phyloP scores from a whole-genome alignment of 2,797 vertebrate species.

The Neopelma chrysocephalum region DNA sequence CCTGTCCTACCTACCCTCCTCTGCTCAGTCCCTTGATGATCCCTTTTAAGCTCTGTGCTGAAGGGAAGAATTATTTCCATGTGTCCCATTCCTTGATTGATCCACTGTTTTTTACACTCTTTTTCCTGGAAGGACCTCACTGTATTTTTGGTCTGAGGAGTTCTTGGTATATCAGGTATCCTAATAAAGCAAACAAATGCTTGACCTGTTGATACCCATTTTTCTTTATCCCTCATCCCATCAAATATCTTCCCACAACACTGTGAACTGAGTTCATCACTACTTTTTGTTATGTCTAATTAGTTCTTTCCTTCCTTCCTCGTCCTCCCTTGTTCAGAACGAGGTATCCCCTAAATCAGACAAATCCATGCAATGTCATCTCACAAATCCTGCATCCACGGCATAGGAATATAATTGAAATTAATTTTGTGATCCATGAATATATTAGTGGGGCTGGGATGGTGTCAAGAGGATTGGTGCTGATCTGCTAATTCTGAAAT shows the following conservation, averaged over 20 bases:
- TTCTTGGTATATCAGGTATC: not conserved
- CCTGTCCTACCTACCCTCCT: not conserved
- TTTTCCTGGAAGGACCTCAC: not conserved
- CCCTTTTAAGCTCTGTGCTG: not conserved
- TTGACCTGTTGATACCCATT: not conserved
- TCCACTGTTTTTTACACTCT: not conserved
- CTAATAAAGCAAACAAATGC: not conserved
- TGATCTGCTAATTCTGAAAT: not conserved
- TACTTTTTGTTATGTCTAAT: not conserved
- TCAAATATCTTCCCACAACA: not conserved
- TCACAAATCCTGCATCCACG: not conserved
- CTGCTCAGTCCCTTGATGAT: not conserved
- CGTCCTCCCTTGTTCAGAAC: not conserved
- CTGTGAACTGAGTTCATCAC: fast-evolving
- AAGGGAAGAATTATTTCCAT: not conserved
- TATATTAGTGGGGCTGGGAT: not conserved
- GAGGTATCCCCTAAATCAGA: not conserved
- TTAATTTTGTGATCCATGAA: not conserved
- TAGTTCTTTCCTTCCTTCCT: not conserved
- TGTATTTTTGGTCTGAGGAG: not conserved
- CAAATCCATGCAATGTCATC: not conserved
- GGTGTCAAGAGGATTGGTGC: not conserved
- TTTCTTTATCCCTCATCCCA: not conserved
- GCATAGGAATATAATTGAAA: not conserved
- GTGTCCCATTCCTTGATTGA: not conserved